A percentile compares a stretch with the other conserved stretches of the same genome.
Evolutionary conservation across 2,797 vertebrate genomes (phyloP).

Genomic region (Leontocebus nigricollis): DNA sequence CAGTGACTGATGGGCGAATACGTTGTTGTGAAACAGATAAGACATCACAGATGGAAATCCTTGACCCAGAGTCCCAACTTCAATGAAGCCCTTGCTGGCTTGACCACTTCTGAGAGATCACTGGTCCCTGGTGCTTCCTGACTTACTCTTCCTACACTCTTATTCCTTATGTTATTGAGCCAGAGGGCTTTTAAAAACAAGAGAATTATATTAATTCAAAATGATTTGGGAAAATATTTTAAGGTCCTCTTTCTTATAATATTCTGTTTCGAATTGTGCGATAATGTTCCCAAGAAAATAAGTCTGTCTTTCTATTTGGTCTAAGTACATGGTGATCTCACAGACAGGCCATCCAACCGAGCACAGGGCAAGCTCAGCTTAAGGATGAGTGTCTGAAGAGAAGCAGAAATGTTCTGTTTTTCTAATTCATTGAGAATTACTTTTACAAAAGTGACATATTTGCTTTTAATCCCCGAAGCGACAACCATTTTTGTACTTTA

Average conservation of each 20-base stretch:
- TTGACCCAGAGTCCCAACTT: not conserved
- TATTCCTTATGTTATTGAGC: not conserved
- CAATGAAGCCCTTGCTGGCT: not conserved
- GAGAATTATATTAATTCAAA: not conserved
- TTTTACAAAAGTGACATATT: not conserved
- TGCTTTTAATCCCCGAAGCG: not conserved
- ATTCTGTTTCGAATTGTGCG: not conserved
- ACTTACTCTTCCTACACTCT: not conserved
- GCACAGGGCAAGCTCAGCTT: not conserved
- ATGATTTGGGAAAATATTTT: not conserved
- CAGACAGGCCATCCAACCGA: not conserved
- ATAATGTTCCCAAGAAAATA: not conserved
- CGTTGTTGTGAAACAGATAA: not conserved
- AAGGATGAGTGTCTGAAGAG: not conserved
- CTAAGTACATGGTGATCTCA: not conserved
- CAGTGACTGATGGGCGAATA: not conserved
- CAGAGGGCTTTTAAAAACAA: not conserved
- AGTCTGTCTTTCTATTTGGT: not conserved
- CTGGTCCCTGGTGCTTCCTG: not conserved
- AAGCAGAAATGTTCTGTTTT: not conserved
- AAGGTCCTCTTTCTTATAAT: not conserved
- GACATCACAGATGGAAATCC: not conserved
- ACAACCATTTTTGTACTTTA: not conserved
- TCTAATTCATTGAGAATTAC: conserved; percentile 2
- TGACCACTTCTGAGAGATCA: not conserved